Conservation (phyloP, 2,888 invertebrate genomes). For the Polyploca ridens region DNA sequence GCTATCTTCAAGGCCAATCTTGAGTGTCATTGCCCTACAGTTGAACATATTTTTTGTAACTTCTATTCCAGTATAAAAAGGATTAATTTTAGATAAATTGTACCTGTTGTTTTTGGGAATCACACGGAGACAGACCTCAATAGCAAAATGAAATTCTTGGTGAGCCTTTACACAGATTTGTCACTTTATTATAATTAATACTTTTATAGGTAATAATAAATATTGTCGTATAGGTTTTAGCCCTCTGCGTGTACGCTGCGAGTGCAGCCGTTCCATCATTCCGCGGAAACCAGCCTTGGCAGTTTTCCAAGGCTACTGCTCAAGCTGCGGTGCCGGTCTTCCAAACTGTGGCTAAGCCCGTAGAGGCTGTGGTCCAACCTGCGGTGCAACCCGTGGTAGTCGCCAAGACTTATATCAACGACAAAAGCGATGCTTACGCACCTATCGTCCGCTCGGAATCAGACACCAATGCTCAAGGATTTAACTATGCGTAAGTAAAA, state of each 20-base stretch:
- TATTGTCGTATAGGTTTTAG: conserved; percentile 41
- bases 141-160: conserved; percentile 60
- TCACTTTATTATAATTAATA: too few relatives aligned
- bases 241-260: conserved; percentile 52
- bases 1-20: conserved; percentile 45
- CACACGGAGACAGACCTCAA: conserved; percentile 49
- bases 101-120: conserved; percentile 51
- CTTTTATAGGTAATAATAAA: neutral
- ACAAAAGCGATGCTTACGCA: conserved; percentile 35
- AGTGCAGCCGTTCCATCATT: conserved; percentile 38
- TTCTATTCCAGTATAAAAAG: conserved; percentile 52
- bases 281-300: conserved; percentile 21
- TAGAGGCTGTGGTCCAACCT: conserved; percentile 18
- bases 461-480: conserved; percentile 45
- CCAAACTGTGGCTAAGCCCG: conserved; percentile 4
- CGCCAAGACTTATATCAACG: conserved; percentile 19
- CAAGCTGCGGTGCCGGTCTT: conserved; percentile 14
- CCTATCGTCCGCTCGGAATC: conserved; percentile 40
- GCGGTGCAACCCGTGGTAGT: conserved; percentile 8
- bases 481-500: conserved; percentile 44
- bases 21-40: conserved; percentile 46
- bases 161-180: conserved; percentile 33
- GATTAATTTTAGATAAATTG: conserved; percentile 28
- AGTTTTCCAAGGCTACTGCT: conserved; percentile 25
- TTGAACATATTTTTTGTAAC: conserved; percentile 39